Evolutionary conservation across 2,113 vertebrate genomes (phyloP).

Genomic region (Onychorhynchus coronatus): DNA sequence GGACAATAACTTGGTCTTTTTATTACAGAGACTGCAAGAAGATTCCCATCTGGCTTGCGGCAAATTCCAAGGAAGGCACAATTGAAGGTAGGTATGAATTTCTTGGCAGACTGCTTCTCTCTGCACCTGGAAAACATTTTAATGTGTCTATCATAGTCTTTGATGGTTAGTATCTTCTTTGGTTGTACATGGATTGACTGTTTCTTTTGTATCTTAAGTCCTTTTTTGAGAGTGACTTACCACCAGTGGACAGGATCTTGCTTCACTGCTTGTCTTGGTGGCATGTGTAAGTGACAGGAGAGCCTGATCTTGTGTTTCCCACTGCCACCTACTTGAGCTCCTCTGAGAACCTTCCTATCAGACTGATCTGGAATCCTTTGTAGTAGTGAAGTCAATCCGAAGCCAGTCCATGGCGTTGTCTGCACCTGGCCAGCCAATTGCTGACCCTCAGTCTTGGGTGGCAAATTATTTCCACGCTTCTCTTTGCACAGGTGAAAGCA

Average conservation of each 20-base stretch:
- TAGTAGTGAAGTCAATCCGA: not conserved
- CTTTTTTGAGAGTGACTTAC: not conserved
- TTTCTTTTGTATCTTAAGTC: not conserved
- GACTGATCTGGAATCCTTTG: not conserved
- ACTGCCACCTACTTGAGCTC: not conserved
- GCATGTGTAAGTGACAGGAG: not conserved
- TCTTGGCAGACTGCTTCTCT: not conserved
- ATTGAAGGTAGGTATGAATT: not conserved
- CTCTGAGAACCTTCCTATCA: not conserved
- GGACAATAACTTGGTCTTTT: not conserved
- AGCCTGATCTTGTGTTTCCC: not conserved
- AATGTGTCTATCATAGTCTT: rapidly evolving
- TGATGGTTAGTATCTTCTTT: not conserved
- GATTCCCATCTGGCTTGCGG: not conserved
- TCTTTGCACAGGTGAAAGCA: not conserved
- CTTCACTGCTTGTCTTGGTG: not conserved
- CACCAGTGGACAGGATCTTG: not conserved
- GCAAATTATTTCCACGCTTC: not conserved
- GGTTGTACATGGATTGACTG: not conserved
- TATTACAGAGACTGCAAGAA: not conserved
- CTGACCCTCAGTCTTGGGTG: not conserved
- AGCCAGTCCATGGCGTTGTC: not conserved
- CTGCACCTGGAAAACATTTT: not conserved
- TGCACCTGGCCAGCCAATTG: not conserved
- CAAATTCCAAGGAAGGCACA: not conserved